A percentile compares a stretch with the other conserved stretches of the same genome.
Evolutionary conservation across 2,113 vertebrate species (phyloP).

Genomic region (Hucho hucho): DNA sequence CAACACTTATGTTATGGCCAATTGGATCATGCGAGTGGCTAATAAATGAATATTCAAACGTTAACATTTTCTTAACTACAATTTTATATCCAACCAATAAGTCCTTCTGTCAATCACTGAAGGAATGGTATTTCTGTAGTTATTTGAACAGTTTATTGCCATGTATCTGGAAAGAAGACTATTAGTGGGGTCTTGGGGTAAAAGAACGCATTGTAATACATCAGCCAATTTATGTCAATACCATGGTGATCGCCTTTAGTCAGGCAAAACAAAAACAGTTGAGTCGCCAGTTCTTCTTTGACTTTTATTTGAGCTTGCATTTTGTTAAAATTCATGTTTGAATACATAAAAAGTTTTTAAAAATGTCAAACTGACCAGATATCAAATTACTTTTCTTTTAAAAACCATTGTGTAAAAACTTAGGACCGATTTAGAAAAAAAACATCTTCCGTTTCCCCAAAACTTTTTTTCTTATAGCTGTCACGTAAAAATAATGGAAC

Average conservation of each 20-base stretch:
- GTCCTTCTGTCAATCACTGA: too few species aligned
- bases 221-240: background rate
- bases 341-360: constrained; percentile 92
- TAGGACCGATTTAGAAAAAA: constrained; percentile 95
- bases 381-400: constrained; percentile 98
- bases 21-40: too few species aligned
- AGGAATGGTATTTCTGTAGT: too few species aligned
- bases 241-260: background rate
- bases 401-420: constrained; percentile 99
- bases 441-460: constrained; percentile 95
- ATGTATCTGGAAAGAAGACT: too few species aligned
- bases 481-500: constrained; percentile 98
- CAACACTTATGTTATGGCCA: too few species aligned
- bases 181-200: too few species aligned
- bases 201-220: background rate
- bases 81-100: too few species aligned
- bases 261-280: constrained; percentile 33
- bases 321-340: constrained; percentile 87
- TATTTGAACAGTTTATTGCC: too few species aligned
- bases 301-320: constrained; percentile 83
- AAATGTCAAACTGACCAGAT: constrained; percentile 99
- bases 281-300: constrained; percentile 49
- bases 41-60: too few species aligned
- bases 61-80: too few species aligned
- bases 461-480: constrained; percentile 77